Evolutionary conservation across 2,888 invertebrate genomes (phyloP), one percentile per base, ranked within the genome.

Genomic region (Drosophila infuscata): DNA sequence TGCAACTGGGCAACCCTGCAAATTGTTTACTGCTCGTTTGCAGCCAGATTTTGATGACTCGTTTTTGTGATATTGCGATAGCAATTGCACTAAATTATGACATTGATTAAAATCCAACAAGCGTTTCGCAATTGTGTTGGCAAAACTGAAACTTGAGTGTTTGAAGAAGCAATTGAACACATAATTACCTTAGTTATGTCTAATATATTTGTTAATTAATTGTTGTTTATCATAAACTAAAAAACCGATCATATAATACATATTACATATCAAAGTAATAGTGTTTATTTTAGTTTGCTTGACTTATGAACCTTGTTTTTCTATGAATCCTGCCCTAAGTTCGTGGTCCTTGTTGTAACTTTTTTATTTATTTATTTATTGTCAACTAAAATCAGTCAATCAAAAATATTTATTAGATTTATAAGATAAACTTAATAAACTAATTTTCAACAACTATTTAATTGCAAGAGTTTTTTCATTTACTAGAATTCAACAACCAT

Each of bases 1-100:
- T 12, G 56, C 30, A 56, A 30, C 30, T 38, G 38, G 30, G n/a
- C 7, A 56, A 36, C 17, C 35, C 20, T 30, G 33, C 35, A 1
- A 57, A 49, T 49, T 56, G 51, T 52, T 43, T 48, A 56, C 49
- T 35, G 32, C 12, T 58, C 30, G n/a, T 25, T 63, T 60, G 6
- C 25, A 12, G 25, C 36, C 17, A 33, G 25, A 11, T 8, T 32
- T 25, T 25, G 46, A 35, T 36, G 20, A 3, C 15, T 60, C 72
- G 76, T 63, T 72, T 73, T 25, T 68, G 63, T 64, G 29, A 52
- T 75, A 51, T 49, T 46, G 11, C 15, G 25, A 36, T 32, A 15
- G 35, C 52, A 38, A 63, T 7, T 36, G 25, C 25, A 38, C 17
- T 48, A 6, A 20, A 33, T 29, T 32, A 12, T 36, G 56, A 12